Conservation (phyloP, 2,888 invertebrate species). For the Tenthredo mesomela region DNA sequence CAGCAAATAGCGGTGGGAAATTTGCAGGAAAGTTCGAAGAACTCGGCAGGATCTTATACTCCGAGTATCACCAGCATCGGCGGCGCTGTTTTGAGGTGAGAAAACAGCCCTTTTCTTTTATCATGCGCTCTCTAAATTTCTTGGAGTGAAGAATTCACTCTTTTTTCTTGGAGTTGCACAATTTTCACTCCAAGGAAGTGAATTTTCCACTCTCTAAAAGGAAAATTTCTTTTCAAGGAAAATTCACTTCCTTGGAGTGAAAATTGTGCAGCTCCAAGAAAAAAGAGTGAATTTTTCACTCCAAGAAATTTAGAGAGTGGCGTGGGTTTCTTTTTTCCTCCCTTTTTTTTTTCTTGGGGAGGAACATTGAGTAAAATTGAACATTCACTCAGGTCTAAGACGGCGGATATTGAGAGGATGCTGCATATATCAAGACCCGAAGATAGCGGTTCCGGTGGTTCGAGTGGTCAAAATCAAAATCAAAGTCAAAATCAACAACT, state of each 20-base stretch:
- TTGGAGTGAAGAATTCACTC: too few species aligned
- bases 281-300: too few species aligned
- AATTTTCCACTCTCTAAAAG: too few species aligned
- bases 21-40: constrained; percentile 57
- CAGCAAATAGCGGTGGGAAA: constrained; percentile 59
- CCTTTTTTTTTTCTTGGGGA: not conserved
- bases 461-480: not conserved
- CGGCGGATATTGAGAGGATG: constrained; percentile 85
- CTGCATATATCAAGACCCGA: constrained; percentile 79
- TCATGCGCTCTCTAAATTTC: too few species aligned
- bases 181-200: too few species aligned
- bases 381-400: constrained; percentile 79
- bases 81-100: constrained; percentile 81
- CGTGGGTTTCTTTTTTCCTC: not conserved
- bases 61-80: constrained; percentile 84
- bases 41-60: constrained; percentile 70
- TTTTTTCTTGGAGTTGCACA: too few species aligned
- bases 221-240: too few species aligned
- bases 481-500: constrained; percentile 53
- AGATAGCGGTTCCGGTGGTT: not conserved
- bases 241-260: too few species aligned
- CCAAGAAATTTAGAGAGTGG: too few species aligned
- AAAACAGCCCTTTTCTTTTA: too few species aligned
- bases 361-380: not conserved
- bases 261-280: too few species aligned